Percentiles rank a stretch among this genome's conserved stretches.
Conservation (phyloP, 2,888 invertebrate genomes). For the Drosophila meridionalis region DNA sequence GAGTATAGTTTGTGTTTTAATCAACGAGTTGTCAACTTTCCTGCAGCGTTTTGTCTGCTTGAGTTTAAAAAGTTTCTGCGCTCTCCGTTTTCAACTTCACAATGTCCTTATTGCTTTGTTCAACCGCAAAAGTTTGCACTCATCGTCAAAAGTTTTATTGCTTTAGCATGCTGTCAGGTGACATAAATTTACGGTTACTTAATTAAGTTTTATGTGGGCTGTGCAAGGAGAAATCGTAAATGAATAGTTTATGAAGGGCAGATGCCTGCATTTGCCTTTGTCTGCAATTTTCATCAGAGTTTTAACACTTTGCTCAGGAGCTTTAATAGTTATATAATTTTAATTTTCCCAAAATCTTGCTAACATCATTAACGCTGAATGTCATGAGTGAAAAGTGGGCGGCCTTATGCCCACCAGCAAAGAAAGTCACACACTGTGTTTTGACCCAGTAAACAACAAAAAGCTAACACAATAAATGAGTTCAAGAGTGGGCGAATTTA, state of each 20-base stretch:
- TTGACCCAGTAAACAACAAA: conserved; percentile 15
- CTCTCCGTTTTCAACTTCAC: background rate
- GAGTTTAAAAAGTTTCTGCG: conserved; percentile 29
- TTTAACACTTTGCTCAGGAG: conserved; percentile 1
- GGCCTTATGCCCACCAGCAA: conserved; percentile 11
- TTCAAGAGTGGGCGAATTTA: conserved; percentile 35
- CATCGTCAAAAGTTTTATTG: conserved; percentile 36
- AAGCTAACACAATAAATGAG: conserved; percentile 24
- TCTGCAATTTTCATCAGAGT: background rate
- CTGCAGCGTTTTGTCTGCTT: conserved; percentile 21
- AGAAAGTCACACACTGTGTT: conserved; percentile 3
- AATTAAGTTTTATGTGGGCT: conserved; percentile 63
- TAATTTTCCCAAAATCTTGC: background rate
- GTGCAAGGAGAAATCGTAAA: background rate
- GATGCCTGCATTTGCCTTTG: background rate
- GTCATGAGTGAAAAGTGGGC: background rate
- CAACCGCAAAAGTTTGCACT: conserved; percentile 34
- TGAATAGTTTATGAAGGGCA: conserved; percentile 5
- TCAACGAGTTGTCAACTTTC: conserved; percentile 34
- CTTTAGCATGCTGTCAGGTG: conserved; percentile 48
- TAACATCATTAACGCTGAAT: background rate
- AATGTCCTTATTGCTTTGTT: background rate
- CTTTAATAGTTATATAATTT: conserved; percentile 6
- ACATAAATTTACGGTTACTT: conserved; percentile 59
- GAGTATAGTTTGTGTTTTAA: conserved; percentile 30